Conservation (phyloP, 35 echinoderm and acorn worm genomes). For the Chiridota heheva region DNA sequence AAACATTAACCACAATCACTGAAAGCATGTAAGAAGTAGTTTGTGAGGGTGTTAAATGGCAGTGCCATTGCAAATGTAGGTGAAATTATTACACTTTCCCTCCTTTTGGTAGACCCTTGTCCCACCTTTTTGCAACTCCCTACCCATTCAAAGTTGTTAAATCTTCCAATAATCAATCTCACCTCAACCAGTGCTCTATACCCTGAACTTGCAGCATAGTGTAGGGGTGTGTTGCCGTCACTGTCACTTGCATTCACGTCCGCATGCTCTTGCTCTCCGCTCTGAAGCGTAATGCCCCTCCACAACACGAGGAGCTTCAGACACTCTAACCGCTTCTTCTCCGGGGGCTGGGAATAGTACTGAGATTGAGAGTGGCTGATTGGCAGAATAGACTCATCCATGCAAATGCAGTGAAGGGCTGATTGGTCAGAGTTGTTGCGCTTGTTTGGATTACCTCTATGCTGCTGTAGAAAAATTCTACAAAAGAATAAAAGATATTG, state of each 20-base stretch:
- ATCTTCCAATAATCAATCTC: conserved; percentile 8
- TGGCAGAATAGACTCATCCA: conserved; percentile 59
- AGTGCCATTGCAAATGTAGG: not conserved
- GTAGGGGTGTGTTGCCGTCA: conserved; percentile 84
- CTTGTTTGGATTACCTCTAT: conserved; percentile 91
- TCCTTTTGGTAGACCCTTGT: not conserved
- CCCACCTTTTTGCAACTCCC: not conserved
- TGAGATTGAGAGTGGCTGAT: conserved; percentile 52
- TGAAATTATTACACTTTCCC: not conserved
- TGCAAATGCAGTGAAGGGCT: conserved; percentile 82
- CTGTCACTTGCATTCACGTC: conserved; percentile 79
- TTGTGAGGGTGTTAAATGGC: too few species aligned
- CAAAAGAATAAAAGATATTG: not conserved
- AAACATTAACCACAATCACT: too few species aligned
- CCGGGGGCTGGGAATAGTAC: conserved; percentile 75
- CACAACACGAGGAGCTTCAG: conserved; percentile 74
- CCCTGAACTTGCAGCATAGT: conserved; percentile 89
- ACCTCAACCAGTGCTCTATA: conserved; percentile 87
- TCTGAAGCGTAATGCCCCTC: conserved; percentile 72
- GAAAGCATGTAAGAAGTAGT: too few species aligned
- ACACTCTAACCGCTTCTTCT: conserved; percentile 79
- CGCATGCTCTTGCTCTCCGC: conserved; percentile 82
- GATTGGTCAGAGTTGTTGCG: conserved; percentile 81
- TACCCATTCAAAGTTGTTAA: not conserved
- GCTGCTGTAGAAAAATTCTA: conserved; percentile 80